phyloP scores from a whole-genome alignment of 1,140 invertebrate genomes.

The Brachionus rotundiformis region DNA sequence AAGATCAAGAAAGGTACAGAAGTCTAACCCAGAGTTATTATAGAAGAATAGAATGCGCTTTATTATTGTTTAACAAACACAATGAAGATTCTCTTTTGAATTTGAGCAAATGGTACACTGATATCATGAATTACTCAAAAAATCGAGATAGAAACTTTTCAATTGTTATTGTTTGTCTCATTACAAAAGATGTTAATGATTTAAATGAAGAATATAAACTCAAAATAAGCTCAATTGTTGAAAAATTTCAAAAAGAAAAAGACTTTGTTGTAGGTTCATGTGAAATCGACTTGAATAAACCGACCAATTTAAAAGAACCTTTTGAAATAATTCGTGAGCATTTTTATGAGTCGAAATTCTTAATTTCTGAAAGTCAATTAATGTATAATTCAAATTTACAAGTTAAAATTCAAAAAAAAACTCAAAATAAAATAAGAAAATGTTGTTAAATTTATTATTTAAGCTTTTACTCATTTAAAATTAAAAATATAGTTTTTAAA shows the following conservation, averaged over 20 bases:
- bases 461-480: too few species aligned
- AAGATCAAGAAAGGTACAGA: slow-evolving; percentile 32
- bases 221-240: background rate
- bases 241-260: slow-evolving; percentile 43
- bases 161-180: slow-evolving; percentile 38
- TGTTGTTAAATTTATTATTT: background rate
- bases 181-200: background rate
- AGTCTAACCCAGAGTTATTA: slow-evolving; percentile 48
- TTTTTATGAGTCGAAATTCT: background rate
- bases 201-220: background rate
- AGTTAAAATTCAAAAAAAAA: background rate
- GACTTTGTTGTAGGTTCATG: background rate
- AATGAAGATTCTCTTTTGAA: slow-evolving; percentile 37
- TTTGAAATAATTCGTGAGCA: slow-evolving; percentile 16
- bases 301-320: slow-evolving; percentile 18
- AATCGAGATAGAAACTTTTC: slow-evolving; percentile 6
- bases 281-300: slow-evolving; percentile 22
- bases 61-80: slow-evolving; percentile 31
- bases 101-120: slow-evolving; percentile 43
- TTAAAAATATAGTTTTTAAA: too few species aligned
- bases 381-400: background rate
- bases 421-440: background rate
- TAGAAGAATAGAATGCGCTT: slow-evolving; percentile 2
- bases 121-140: slow-evolving; percentile 30
- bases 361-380: background rate